Base-by-base conservation (phyloP, 2,113 vertebrate genomes). In the Condylura cristata region DNA sequence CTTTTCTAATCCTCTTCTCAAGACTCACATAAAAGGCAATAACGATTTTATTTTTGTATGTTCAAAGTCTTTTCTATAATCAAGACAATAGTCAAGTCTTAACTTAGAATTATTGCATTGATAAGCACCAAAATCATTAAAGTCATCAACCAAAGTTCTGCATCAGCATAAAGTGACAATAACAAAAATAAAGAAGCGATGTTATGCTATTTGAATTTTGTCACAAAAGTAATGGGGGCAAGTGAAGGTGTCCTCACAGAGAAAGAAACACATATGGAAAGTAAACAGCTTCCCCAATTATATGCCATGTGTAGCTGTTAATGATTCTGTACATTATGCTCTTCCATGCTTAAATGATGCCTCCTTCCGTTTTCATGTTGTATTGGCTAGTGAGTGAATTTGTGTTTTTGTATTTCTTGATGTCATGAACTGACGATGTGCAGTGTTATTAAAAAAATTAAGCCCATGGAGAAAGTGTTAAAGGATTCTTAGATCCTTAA, bases 1-100 rank as follows among this genome's bases (percentile, higher is more conserved):
- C 93, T 80, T 56, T 61, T 56, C 65, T 87, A 96, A 92, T 87
- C 34, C 5, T 91, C 48, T 68, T 76, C 39, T 79, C 5, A 89
- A 66, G 26, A 72, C 11, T 30, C 76, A 80, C 63, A 88, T 93
- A 63, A 93, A 96, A 91, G 9, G 7, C 18, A 93, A 53, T 48
- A 41, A 84, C 63, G 10, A 32, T 12, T 56, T 37, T 91, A 63
- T 70, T 86, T 95, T 61, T 90, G 26, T 80, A 16, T 68, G 2
- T 68, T 56, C 75, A 91, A 66, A 76, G 11, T 0, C 70, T 86
- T 92, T 11, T 71, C 17, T 13, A 56, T 37, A 76, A 83, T 66
- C 6, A 92, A 86, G 4, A 83, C 16, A n/a, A 80, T 34, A 76
- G 37, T 60, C 18, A 65, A 82, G 53, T 56, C 46, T 89, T 61